Evolutionary conservation across 2,888 invertebrate species (phyloP), one percentile per base, ranked within the genome.

Genomic region (Nebria brevicollis): DNA sequence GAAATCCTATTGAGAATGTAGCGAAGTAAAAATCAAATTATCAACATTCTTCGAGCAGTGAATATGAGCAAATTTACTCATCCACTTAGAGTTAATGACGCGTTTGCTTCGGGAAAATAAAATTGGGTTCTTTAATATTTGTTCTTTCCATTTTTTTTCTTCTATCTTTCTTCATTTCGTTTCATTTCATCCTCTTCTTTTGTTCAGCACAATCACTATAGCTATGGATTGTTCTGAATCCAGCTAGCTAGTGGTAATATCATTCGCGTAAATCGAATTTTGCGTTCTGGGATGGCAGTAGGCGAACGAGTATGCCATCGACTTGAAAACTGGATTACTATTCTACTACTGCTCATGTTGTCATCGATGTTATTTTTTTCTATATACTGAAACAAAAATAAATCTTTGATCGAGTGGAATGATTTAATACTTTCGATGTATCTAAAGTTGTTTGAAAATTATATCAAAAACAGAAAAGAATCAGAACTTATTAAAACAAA

Each of bases 261-360:
- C 74, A 75, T 79, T 74, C 79, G 43, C 79, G 54, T 54, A 79
- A 79, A 79, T 79, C 79, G 79, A 79, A 79, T 79, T 79, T 79
- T 43, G 54, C 54, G 74, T 74, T 70, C 75, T 78, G 34, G 2
- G 34, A 43, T 66, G 66, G 66, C 74, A 66, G 72, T 73, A 54
- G 54, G 54, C 54, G 54, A 34, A 34, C 34, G 34, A 54, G 54
- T 8, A 54, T 8, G 74, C 66, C 74, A 26, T 54, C 72, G 65
- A 43, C 41, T 65, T 78, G 66, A 43, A 79, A 79, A 79, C 79
- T 79, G 74, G 54, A 79, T 79, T 79, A 79, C 74, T 20, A 20
- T 20, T 64, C 25, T 5, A 20, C 15, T 43, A 72, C 42, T 3
- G 73, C n/a, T 70, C 34, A 70, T 73, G 73, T 73, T 73, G 73